Conservation (phyloP, 2,888 invertebrate genomes). For the Alloplasta piceator region DNA sequence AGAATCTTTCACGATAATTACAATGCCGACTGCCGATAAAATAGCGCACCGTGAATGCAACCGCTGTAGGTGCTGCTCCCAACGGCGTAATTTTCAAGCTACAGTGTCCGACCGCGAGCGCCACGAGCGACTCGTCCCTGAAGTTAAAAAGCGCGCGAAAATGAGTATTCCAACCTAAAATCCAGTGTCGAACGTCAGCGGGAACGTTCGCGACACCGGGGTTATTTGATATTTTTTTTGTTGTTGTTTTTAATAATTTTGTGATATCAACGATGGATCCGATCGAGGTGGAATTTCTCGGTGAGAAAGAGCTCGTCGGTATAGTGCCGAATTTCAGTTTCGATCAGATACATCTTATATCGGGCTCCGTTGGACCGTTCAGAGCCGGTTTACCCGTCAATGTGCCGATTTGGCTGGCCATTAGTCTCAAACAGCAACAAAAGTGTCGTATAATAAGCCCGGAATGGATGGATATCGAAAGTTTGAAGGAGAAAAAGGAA, state of each 20-base stretch:
- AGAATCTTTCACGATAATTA: too few relatives aligned
- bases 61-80: neutral
- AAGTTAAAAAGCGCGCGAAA: too few relatives aligned
- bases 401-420: constrained; percentile 97
- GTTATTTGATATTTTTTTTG: neutral
- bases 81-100: neutral
- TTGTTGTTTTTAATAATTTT: too few relatives aligned
- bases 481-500: constrained; percentile 90
- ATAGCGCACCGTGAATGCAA: too few relatives aligned
- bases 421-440: constrained; percentile 95
- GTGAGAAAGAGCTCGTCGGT: constrained; percentile 92
- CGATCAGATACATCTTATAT: constrained; percentile 90
- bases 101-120: neutral
- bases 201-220: neutral
- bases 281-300: constrained; percentile 94
- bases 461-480: constrained; percentile 96
- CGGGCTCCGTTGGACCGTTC: constrained; percentile 97
- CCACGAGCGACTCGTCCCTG: too few relatives aligned
- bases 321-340: constrained; percentile 96
- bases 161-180: neutral
- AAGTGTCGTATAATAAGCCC: constrained; percentile 96
- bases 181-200: neutral
- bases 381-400: constrained; percentile 93
- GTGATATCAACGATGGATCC: constrained; percentile 88
- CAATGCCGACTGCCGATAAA: too few relatives aligned